A percentile compares a stretch with the other conserved stretches of the same genome.
Conservation (phyloP, 2,888 invertebrate species). For the Pachycephus smyrnensis region DNA sequence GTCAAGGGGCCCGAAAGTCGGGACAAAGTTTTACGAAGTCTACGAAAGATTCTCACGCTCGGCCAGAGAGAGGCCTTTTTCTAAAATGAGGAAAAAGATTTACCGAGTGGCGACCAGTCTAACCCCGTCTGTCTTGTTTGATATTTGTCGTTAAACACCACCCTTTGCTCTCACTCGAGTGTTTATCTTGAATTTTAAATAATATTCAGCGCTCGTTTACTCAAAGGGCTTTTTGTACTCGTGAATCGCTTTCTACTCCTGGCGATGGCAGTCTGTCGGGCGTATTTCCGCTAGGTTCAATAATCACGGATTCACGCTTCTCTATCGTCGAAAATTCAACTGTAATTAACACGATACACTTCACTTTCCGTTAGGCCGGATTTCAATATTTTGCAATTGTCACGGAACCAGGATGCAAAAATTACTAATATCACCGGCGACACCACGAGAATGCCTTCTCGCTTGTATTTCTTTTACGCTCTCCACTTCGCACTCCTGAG, state of each 20-base stretch:
- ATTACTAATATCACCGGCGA: background rate
- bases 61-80: background rate
- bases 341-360: background rate
- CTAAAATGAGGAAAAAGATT: background rate
- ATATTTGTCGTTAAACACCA: conserved; percentile 46
- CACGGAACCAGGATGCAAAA: background rate
- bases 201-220: conserved; percentile 14
- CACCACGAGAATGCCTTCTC: background rate
- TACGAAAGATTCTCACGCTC: background rate
- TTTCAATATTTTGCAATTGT: background rate
- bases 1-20: background rate
- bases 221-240: background rate
- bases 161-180: conserved; percentile 25
- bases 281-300: background rate
- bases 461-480: background rate
- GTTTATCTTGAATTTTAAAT: conserved; percentile 38
- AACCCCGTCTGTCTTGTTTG: conserved; percentile 10
- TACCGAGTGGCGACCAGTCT: background rate
- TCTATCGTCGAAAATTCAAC: background rate
- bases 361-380: background rate
- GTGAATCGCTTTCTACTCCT: background rate
- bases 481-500: background rate
- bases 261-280: background rate
- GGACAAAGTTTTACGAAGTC: background rate
- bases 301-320: background rate